A percentile compares a stretch with the other conserved stretches of the same genome.
Evolutionary conservation across 2,113 vertebrate genomes (phyloP).

Genomic region (Phalacrocorax brasilianus): DNA sequence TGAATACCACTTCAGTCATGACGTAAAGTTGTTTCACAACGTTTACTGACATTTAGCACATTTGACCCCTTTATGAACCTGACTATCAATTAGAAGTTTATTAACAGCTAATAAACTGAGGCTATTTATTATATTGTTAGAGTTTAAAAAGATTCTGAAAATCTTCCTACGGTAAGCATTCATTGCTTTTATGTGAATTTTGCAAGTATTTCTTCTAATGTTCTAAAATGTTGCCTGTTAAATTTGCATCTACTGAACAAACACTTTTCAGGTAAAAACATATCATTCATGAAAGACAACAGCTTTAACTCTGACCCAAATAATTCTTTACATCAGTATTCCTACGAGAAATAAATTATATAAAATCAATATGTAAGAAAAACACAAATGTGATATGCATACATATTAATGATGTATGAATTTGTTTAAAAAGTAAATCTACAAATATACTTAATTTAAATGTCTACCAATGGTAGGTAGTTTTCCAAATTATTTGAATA

Average conservation of each 20-base stretch:
- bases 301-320: neutral
- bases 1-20: neutral
- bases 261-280: neutral
- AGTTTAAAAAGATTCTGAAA: neutral
- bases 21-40: neutral
- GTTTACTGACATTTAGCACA: neutral
- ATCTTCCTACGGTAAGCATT: neutral
- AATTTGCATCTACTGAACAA: neutral
- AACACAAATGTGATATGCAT: neutral
- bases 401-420: neutral
- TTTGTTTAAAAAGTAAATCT: neutral
- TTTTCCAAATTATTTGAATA: neutral
- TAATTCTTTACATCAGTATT: neutral
- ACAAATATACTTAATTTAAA: neutral
- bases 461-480: neutral
- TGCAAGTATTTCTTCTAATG: neutral
- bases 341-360: neutral
- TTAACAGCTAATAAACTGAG: neutral
- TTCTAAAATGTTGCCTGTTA: neutral
- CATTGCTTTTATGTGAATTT: neutral
- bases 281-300: neutral
- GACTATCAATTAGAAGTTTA: neutral
- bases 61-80: neutral
- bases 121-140: neutral
- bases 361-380: neutral